Base-by-base conservation (phyloP, 2,797 vertebrate species). In the Chromis chromis region DNA sequence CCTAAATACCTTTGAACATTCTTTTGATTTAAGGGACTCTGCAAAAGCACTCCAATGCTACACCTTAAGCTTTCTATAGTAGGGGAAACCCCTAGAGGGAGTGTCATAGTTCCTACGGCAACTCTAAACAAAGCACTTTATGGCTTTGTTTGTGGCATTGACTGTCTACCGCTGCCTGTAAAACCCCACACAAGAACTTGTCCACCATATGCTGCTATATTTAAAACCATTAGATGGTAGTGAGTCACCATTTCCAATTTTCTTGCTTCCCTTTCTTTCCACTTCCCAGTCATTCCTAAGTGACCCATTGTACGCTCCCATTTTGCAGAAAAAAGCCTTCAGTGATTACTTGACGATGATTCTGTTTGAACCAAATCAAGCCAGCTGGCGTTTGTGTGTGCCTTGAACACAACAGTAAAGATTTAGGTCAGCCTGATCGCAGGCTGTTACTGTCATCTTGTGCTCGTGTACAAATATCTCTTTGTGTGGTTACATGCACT, bases 191-290 rank as follows among this genome's bases (percentile, higher is more conserved):
- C 21, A 64, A 70, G 42, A 84, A 46, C 70, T 4, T 4, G 65
- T 77, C 55, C 3, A 62, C 50, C 44, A 53, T 73, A 73, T 25
- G 57, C 70, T 73, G 33, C 70, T 70, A 66, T 57, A 79, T 82
- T 78, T 73, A 63, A 87, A 70, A 72, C 39, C 65, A 69, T 79
- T 71, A 65, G 60, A 68, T 70, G 56, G 60, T 75, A 40, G 65
- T 83, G 79, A 90, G 70, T 85, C 87, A 87, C 64, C 56, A 12
- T 86, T 83, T 85, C 81, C 81, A 69, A 48, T 84, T 54, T 83
- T 74, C 54, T 69, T 59, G 55, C 63, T 56, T 75, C 6, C 50
- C 48, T 63, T 77, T 74, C 59, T 82, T 79, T 64, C 62, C 70
- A 70, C 48, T 80, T 76, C 78, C 74, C 63, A 70, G 68, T 22